Evolutionary conservation across 2,888 invertebrate species (phyloP).

Genomic region (Pterostichus niger): DNA sequence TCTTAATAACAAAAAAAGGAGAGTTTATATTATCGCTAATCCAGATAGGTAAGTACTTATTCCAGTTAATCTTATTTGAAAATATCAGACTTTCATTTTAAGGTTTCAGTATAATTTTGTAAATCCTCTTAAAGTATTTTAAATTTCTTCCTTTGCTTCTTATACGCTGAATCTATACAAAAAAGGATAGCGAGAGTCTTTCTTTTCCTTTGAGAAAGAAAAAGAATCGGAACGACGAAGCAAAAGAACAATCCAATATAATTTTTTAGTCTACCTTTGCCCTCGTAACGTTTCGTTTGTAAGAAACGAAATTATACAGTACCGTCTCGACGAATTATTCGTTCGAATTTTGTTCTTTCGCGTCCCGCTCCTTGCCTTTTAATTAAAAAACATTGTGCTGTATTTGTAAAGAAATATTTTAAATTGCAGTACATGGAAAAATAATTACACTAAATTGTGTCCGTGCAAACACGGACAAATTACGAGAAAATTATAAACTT

Average conservation of each 20-base stretch:
- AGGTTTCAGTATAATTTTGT: conserved; percentile 52
- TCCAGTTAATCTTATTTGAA: conserved; percentile 51
- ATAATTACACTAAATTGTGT: too few species aligned
- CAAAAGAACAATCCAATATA: conserved; percentile 59
- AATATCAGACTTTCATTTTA: conserved; percentile 57
- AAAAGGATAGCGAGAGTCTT: conserved; percentile 1
- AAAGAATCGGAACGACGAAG: conserved; percentile 31
- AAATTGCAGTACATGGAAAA: too few species aligned
- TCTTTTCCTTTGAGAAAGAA: conserved; percentile 7
- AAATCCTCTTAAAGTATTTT: conserved; percentile 58
- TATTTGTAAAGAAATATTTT: too few species aligned
- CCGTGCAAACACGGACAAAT: too few species aligned
- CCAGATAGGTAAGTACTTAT: conserved; percentile 34
- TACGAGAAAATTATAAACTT: too few species aligned
- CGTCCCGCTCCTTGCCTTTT: too few species aligned
- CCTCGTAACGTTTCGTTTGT: conserved; percentile 14
- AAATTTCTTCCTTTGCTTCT: conserved; percentile 33
- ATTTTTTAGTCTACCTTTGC: conserved; percentile 48
- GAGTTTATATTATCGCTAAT: conserved; percentile 37
- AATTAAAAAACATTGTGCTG: too few species aligned
- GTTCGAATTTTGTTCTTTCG: conserved; percentile 3
- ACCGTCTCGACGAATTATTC: not conserved
- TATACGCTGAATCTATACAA: conserved; percentile 13
- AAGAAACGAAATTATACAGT: conserved; percentile 54
- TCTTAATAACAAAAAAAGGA: not conserved